A percentile compares a stretch with the other conserved stretches of the same genome.
Evolutionary conservation across 2,797 vertebrate species (phyloP).

Genomic region (Tauraco hartlaubi): DNA sequence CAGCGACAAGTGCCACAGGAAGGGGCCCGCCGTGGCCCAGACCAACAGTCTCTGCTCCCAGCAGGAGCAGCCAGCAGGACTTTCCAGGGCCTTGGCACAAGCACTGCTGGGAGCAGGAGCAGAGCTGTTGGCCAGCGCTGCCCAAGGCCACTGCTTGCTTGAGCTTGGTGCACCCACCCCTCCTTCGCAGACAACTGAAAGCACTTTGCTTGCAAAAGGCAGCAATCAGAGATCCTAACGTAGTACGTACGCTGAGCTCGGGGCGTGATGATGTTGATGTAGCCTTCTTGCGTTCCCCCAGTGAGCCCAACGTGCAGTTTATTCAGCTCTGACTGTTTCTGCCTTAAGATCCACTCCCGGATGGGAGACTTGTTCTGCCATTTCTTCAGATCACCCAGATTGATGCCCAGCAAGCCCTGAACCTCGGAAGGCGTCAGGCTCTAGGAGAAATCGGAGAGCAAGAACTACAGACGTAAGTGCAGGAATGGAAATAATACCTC

Average conservation of each 20-base stretch:
- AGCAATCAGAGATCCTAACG: background rate
- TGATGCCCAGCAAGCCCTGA: slow-evolving; percentile 58
- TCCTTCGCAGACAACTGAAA: background rate
- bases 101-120: background rate
- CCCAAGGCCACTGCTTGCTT: background rate
- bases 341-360: slow-evolving; percentile 54
- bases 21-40: background rate
- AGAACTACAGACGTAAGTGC: background rate
- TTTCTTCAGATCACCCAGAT: background rate
- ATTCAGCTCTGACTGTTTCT: slow-evolving; percentile 68
- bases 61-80: background rate
- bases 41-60: background rate
- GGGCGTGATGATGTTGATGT: slow-evolving; percentile 39
- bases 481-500: background rate
- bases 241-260: background rate
- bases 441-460: slow-evolving; percentile 28
- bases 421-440: slow-evolving; percentile 54
- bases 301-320: slow-evolving; percentile 35
- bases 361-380: background rate
- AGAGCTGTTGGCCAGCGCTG: background rate
- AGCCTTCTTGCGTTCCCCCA: slow-evolving; percentile 70
- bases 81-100: background rate
- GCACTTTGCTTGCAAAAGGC: background rate
- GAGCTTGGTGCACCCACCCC: background rate
- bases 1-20: too few relatives aligned